Evolutionary conservation across 2,113 vertebrate genomes (phyloP).

Genomic region (Macaca fascicularis): DNA sequence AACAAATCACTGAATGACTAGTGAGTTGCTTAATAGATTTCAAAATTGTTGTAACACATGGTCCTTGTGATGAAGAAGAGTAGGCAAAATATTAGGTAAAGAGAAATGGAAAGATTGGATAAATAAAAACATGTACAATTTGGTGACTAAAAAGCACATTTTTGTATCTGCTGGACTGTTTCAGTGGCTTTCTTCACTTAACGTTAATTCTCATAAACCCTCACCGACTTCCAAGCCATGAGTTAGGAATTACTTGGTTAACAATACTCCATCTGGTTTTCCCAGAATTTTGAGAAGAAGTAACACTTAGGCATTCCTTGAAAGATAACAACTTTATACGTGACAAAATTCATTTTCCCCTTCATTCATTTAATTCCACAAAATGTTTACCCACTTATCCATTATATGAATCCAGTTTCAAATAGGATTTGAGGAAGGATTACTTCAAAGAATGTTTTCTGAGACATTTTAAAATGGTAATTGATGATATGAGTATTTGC

Average conservation of each 20-base stretch:
- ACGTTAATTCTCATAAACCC: not conserved
- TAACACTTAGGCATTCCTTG: conserved; percentile 34
- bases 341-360: conserved; percentile 37
- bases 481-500: conserved; percentile 46
- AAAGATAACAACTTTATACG: conserved; percentile 39
- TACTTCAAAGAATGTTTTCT: conserved; percentile 58
- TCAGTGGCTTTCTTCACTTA: not conserved
- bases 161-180: not conserved
- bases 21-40: not conserved
- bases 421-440: conserved; percentile 53
- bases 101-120: not conserved
- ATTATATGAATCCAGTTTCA: conserved; percentile 37
- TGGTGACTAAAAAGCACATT: not conserved
- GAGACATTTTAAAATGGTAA: conserved; percentile 40
- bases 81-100: not conserved
- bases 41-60: not conserved
- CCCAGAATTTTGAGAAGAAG: not conserved
- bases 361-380: conserved; percentile 43
- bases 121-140: not conserved
- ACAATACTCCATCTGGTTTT: not conserved
- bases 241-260: not conserved
- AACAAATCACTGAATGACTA: not conserved
- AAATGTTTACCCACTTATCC: conserved; percentile 2
- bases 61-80: not conserved
- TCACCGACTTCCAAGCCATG: not conserved